Evolutionary conservation across 35 echinoderm and acorn worm species (phyloP), one percentile per base, ranked within the genome.

Genomic region (Eucidaris tribuloides): DNA sequence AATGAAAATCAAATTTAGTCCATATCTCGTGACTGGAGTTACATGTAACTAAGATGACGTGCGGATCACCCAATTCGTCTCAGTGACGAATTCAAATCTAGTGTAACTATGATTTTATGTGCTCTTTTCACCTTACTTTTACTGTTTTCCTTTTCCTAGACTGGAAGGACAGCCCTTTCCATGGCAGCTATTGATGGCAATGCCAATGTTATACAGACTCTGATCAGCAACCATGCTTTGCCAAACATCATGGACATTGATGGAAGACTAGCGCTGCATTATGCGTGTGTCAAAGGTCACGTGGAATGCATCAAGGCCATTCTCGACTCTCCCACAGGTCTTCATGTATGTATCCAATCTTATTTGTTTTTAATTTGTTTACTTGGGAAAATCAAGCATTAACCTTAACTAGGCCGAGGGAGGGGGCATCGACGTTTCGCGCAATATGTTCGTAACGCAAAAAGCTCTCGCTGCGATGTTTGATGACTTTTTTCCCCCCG

Each of bases 111-210:
- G n/a, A 9, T 36, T 81, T 0, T 41, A 14, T 20, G 17, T 62
- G 3, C 7, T 18, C 33, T 70, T 87, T 27, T 62, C 27, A 18
- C 33, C 27, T 25, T 29, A 27, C 18, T 2, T 28, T 57, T 57
- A 58, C 13, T 80, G 22, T 50, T 29, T 84, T 58, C 49, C 54
- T 63, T 41, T 78, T 84, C 57, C 3, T 42, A 93, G 96, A 89
- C 60, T 80, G 90, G 90, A 25, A 28, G 58, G 25, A 99, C 96
- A 61, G 96, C 96, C 27, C 57, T 99, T 11, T 62, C 90, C 22
- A 63, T 90, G 42, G 96, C 96, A 71, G 72, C 90, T 24, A 46
- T 83, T 2, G 82, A 82, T 55, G 89, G 89, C 7, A 72, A 87
- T 84, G 45, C 58, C 0, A 83, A 89, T 37, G 96, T 84, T 19